A percentile compares a stretch with the other conserved stretches of the same genome.
Conservation (phyloP, 2,888 invertebrate species). For the Junonia oenone region DNA sequence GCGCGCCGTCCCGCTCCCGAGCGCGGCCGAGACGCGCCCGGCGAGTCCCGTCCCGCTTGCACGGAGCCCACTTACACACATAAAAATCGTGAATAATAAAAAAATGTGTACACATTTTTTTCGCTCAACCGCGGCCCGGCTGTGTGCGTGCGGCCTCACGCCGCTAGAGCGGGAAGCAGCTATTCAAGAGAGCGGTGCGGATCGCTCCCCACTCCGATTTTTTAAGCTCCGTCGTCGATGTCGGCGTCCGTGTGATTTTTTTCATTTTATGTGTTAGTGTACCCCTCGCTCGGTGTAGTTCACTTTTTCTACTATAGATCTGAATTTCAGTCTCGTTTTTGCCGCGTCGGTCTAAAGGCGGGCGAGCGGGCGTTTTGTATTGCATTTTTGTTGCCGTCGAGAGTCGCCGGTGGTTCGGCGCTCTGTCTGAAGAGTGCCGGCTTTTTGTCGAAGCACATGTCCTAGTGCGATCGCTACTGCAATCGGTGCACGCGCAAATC, state of each 20-base stretch:
- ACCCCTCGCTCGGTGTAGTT: constrained; percentile 79
- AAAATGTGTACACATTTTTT: constrained; percentile 80
- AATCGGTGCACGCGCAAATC: constrained; percentile 66
- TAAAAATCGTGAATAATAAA: constrained; percentile 80
- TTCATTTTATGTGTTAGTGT: constrained; percentile 80
- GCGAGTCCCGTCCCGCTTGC: constrained; percentile 51
- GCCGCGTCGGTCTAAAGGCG: constrained; percentile 79
- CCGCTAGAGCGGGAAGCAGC: constrained; percentile 55
- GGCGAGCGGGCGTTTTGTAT: constrained; percentile 69
- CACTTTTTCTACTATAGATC: constrained; percentile 81
- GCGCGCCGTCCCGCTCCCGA: constrained; percentile 51
- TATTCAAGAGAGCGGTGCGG: constrained; percentile 44
- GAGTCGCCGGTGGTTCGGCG: constrained; percentile 44
- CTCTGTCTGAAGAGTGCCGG: constrained; percentile 51
- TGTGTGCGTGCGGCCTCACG: constrained; percentile 74
- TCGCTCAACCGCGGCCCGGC: constrained; percentile 65
- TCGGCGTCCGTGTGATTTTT: constrained; percentile 76
- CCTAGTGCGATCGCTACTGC: constrained; percentile 47
- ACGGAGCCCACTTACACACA: constrained; percentile 78
- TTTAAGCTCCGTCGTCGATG: constrained; percentile 73
- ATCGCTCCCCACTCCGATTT: constrained; percentile 72
- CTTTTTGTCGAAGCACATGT: constrained; percentile 67
- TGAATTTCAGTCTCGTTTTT: constrained; percentile 80
- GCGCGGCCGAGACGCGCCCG: constrained; percentile 37
- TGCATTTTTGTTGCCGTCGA: constrained; percentile 65